Evolutionary conservation across 2,888 invertebrate genomes (phyloP).

Genomic region (Smittia sp.): DNA sequence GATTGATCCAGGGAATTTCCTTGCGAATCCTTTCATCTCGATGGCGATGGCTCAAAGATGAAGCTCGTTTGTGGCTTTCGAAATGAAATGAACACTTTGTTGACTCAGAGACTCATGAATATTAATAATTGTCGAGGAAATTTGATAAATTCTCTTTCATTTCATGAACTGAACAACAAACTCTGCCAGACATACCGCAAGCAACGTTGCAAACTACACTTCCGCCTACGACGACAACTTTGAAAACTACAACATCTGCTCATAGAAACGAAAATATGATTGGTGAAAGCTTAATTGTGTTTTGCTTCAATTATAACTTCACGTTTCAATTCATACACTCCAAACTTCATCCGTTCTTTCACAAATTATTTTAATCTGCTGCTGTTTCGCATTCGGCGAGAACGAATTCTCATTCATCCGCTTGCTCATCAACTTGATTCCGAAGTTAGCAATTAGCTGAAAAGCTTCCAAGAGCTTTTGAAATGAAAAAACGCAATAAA

Average conservation of each 20-base stretch:
- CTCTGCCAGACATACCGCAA: conserved; percentile 51
- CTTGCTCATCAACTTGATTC: too few relatives aligned
- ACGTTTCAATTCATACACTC: too few relatives aligned
- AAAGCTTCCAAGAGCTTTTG: too few relatives aligned
- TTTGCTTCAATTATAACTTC: too few relatives aligned
- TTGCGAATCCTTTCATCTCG: not conserved
- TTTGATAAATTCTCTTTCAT: conserved; percentile 8
- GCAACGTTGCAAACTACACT: conserved; percentile 53
- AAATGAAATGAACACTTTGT: not conserved
- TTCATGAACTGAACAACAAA: not conserved
- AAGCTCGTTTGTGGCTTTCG: not conserved
- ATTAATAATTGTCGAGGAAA: not conserved
- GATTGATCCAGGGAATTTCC: too few relatives aligned
- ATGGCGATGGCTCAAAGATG: not conserved
- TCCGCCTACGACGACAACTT: conserved; percentile 47
- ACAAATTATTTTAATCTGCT: not conserved
- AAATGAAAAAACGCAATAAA: too few relatives aligned
- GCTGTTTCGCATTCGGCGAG: not conserved
- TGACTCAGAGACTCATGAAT: not conserved
- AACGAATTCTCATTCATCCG: conserved; percentile 46
- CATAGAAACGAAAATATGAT: conserved; percentile 30
- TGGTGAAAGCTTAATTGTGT: conserved; percentile 15
- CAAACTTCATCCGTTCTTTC: too few relatives aligned
- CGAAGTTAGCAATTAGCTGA: too few relatives aligned
- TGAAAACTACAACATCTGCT: conserved; percentile 9